A percentile compares a stretch with the other conserved stretches of the same genome.
These are phyloP conservation scores for Condylura cristata DNA, from an alignment of 2,113 vertebrate species.

Conservation along the genomic window DNA sequence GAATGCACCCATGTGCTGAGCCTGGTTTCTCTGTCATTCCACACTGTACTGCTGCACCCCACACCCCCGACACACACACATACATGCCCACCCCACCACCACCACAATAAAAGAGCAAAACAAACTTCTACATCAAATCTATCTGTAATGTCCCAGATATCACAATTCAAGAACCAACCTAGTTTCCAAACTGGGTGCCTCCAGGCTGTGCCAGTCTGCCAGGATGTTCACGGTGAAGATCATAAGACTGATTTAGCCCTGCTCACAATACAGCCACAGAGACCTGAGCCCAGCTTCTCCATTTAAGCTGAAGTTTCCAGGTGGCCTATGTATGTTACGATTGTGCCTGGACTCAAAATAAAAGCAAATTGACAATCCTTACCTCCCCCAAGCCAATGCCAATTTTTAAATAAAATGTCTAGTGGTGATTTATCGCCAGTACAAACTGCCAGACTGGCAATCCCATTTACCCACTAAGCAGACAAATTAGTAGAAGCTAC, in stretches of 20 bases:
- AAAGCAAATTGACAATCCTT: constrained; percentile 74
- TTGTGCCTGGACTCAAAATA: constrained; percentile 74
- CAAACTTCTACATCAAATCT: background rate
- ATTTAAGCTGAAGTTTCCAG: constrained; percentile 64
- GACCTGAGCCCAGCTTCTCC: constrained; percentile 54
- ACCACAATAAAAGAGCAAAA: background rate
- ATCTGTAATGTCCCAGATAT: background rate
- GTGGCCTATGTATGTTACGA: constrained; percentile 65
- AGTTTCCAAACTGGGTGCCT: constrained; percentile 37
- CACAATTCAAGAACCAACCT: constrained; percentile 17
- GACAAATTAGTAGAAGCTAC: constrained; percentile 63
- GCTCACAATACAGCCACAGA: background rate
- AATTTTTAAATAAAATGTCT: constrained; percentile 80
- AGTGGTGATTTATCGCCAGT: constrained; percentile 73
- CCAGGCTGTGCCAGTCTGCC: background rate
- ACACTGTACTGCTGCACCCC: too few species aligned
- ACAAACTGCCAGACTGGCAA: constrained; percentile 72
- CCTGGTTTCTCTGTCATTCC: background rate
- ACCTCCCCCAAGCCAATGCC: constrained; percentile 62
- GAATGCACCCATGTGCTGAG: background rate
- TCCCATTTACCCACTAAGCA: constrained; percentile 68
- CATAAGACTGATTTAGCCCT: background rate
- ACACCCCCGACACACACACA: too few species aligned
- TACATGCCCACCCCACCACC: too few species aligned
- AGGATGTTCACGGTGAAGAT: constrained; percentile 25